Conservation (phyloP, 2,113 vertebrate genomes). For the Coreoperca whiteheadi region DNA sequence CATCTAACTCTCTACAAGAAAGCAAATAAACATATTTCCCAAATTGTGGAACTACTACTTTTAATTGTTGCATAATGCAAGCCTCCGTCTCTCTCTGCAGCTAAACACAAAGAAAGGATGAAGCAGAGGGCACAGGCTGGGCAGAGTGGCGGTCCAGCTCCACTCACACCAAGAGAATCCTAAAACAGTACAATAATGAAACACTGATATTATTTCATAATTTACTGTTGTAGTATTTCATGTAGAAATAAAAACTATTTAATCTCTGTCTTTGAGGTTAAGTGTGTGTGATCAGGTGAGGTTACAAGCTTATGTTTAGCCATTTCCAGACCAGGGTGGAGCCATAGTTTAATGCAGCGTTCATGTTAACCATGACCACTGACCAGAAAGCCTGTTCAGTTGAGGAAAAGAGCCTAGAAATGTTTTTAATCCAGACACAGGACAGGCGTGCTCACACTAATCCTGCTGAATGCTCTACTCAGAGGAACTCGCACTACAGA, state of each 20-base stretch:
- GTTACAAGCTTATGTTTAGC: background rate
- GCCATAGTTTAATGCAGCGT: conserved; percentile 28
- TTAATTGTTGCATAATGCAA: background rate
- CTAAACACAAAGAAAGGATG: conserved; percentile 59
- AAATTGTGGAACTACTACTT: no score
- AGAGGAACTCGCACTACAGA: conserved; percentile 52
- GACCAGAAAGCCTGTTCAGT: conserved; percentile 37
- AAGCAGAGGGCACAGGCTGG: conserved; percentile 28
- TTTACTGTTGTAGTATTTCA: conserved; percentile 13
- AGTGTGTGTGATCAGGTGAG: conserved; percentile 22
- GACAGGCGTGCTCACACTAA: conserved; percentile 69
- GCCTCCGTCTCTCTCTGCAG: conserved; percentile 64
- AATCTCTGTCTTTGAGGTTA: background rate
- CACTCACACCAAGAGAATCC: conserved; percentile 18
- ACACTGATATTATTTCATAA: background rate
- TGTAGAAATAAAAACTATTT: conserved; percentile 33
- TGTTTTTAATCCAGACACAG: conserved; percentile 75
- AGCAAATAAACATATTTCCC: background rate
- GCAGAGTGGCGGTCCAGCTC: background rate
- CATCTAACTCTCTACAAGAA: background rate
- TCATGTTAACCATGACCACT: conserved; percentile 32
- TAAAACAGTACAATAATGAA: conserved; percentile 28
- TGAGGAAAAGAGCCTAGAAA: conserved; percentile 66
- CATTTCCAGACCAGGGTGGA: conserved; percentile 10
- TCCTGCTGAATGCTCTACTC: conserved; percentile 70